A percentile compares a stretch with the other conserved stretches of the same genome.
Conservation (phyloP, 2,113 vertebrate genomes). For the Echinops telfairi region DNA sequence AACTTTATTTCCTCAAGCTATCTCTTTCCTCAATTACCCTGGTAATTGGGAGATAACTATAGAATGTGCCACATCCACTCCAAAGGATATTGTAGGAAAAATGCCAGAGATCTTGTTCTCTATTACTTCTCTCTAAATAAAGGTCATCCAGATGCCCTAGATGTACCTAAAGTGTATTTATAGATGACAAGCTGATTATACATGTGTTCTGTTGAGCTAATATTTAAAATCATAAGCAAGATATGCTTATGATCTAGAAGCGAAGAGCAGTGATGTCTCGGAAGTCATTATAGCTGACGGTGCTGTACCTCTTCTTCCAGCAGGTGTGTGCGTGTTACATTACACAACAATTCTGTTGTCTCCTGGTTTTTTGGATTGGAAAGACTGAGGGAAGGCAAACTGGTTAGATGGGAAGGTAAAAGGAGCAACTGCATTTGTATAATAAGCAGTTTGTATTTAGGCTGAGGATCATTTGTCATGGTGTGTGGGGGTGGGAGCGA, state of each 20-base stretch:
- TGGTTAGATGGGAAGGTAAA: background rate
- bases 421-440: background rate
- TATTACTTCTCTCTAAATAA: conserved; percentile 51
- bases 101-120: conserved; percentile 51
- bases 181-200: background rate
- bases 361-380: conserved; percentile 18
- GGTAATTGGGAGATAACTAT: conserved; percentile 72
- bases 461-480: background rate
- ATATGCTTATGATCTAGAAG: conserved; percentile 52
- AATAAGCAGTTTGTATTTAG: background rate
- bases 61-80: conserved; percentile 64
- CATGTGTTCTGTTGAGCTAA: conserved; percentile 51
- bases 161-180: conserved; percentile 30
- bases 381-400: background rate
- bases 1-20: conserved; percentile 68
- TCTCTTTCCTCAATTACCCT: conserved; percentile 67
- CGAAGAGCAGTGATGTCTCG: conserved; percentile 20
- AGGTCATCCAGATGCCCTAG: conserved; percentile 7
- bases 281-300: conserved; percentile 29
- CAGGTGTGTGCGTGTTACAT: background rate
- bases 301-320: conserved; percentile 21
- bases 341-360: background rate
- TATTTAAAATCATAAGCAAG: conserved; percentile 26
- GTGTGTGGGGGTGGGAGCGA: background rate
- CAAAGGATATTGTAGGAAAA: conserved; percentile 64